These are phyloP conservation scores for Scaptomyza tumidula DNA, from an alignment of 2,888 invertebrate species.

Conservation along the genomic window DNA sequence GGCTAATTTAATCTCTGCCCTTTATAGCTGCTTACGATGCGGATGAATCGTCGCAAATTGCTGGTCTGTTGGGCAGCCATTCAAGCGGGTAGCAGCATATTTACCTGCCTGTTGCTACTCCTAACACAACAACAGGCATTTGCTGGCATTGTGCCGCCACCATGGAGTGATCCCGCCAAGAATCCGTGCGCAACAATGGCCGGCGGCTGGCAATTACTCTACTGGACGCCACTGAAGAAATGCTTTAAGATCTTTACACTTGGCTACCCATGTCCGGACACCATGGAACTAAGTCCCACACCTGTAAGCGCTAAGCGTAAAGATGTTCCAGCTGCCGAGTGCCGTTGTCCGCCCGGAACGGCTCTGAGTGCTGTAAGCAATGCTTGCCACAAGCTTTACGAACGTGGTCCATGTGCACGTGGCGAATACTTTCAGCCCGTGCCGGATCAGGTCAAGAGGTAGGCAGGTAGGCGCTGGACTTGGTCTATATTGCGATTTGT, in stretches of 20 bases:
- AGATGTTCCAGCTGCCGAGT: conserved; percentile 89
- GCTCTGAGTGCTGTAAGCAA: conserved; percentile 89
- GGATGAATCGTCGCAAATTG: conserved; percentile 78
- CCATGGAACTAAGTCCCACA: conserved; percentile 91
- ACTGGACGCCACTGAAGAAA: conserved; percentile 92
- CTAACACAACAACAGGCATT: conserved; percentile 52
- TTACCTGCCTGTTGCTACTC: conserved; percentile 65
- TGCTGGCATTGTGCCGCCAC: conserved; percentile 90
- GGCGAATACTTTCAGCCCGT: conserved; percentile 92
- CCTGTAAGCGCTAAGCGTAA: conserved; percentile 70
- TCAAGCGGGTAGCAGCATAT: conserved; percentile 70
- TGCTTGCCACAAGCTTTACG: conserved; percentile 90
- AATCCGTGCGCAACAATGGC: conserved; percentile 93
- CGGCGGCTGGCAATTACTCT: conserved; percentile 93
- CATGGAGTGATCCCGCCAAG: conserved; percentile 92
- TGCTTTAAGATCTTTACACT: conserved; percentile 95
- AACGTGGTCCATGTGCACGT: conserved; percentile 89
- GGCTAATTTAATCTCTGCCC: conserved; percentile 12
- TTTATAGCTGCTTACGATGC: conserved; percentile 36
- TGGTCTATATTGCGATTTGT: background rate
- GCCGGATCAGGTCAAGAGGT: conserved; percentile 81
- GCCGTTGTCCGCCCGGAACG: conserved; percentile 92
- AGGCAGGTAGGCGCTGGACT: background rate
- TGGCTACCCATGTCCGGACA: conserved; percentile 92
- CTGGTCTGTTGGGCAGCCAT: conserved; percentile 71